Base-by-base conservation (phyloP, 2,797 vertebrate species). In the Rachycentron canadum region DNA sequence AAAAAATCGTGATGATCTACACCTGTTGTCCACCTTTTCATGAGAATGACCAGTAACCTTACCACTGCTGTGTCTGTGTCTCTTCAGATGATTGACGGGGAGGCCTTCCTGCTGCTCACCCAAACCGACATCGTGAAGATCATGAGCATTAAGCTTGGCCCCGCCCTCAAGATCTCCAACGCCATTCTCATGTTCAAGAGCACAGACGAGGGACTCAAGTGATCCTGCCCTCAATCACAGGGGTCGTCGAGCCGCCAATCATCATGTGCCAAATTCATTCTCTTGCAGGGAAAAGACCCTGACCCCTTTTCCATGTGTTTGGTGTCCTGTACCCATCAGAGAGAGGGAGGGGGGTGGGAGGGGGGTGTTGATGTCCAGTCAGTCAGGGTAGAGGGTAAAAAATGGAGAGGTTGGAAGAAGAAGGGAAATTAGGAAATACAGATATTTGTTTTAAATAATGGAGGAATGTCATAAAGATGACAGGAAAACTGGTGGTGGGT, bases 81-180 rank as follows among this genome's bases (percentile, higher is more conserved):
- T 91, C 78, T 73, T 36, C 93, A 99, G 98, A 97, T 98, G 97
- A 99, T 99, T 34, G 98, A 99, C 30, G 98, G 98, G 1, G 97
- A 99, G 85, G 97, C 98, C 1, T 98, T 99, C 91, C 96, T 99
- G 86, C 93, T 99, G 91, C 96, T 99, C 91, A 99, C 96, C 0
- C 98, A 99, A 94, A 96, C 96, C 12, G 98, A 99, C 93, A 99
- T 99, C 67, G 98, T 99, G 93, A 99, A 99, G 94, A 99, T 99
- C 88, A 97, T 99, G 97, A 98, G 96, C 78, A 97, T 99, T 91
- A 99, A 99, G 90, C 95, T 99, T 45, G 98, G 98, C 70, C 98
- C 98, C 0, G 98, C 98, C 26, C 96, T 99, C 87, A 99, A 99
- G 95, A 99, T 99, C 93, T 99, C 98, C 94, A 99, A 99, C 17